Percentiles rank a stretch among this genome's conserved stretches.
Conservation (phyloP, 2,113 vertebrate genomes). For the Clarias gariepinus region DNA sequence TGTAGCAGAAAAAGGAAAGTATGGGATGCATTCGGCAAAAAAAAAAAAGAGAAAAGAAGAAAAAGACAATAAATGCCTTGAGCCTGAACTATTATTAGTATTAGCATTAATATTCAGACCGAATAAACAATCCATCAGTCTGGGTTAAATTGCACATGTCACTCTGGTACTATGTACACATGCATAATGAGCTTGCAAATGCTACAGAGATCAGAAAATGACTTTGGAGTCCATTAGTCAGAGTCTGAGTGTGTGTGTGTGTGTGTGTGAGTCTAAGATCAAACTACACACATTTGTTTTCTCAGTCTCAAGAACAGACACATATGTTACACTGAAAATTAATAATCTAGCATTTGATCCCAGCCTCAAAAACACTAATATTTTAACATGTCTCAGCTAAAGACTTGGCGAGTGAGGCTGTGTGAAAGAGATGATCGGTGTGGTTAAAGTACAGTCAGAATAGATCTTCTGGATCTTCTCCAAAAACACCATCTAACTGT, state of each 20-base stretch:
- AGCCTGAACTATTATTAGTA: not conserved
- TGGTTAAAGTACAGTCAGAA: not conserved
- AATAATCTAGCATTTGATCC: slow-evolving; percentile 18
- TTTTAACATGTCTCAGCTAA: slow-evolving; percentile 13
- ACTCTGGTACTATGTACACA: slow-evolving; percentile 34
- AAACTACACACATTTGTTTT: slow-evolving; percentile 7
- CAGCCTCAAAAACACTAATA: not conserved
- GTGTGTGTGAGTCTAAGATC: not conserved
- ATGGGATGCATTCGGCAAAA: not conserved
- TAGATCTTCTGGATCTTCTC: not conserved
- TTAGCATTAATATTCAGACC: slow-evolving; percentile 47
- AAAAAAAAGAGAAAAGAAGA: not conserved
- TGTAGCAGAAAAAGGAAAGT: not conserved
- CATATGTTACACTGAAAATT: not conserved
- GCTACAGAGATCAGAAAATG: slow-evolving; percentile 52
- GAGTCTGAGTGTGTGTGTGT: not conserved
- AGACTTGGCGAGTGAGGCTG: not conserved
- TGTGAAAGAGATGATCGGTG: slow-evolving; percentile 17
- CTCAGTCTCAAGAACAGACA: not conserved
- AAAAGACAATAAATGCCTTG: slow-evolving; percentile 29
- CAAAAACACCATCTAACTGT: not conserved
- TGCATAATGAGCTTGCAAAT: slow-evolving; percentile 49
- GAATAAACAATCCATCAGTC: slow-evolving; percentile 51
- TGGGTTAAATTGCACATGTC: slow-evolving; percentile 45
- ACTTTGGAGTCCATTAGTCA: slow-evolving; percentile 54